Base-by-base conservation (phyloP, 1,140 invertebrate species). In the Ips nitidus region DNA sequence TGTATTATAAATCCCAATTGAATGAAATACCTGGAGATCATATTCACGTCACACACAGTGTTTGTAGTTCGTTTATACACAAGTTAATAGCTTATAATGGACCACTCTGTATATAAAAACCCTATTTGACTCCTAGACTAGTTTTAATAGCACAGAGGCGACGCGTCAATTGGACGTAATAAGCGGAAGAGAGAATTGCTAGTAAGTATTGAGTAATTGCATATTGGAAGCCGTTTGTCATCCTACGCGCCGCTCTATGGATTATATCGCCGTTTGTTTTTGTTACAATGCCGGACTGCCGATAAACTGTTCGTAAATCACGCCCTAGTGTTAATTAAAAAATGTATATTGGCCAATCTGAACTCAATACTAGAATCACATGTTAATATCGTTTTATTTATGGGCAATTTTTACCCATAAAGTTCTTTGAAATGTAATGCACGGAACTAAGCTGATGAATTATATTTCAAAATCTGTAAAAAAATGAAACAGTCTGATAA, bases 191-290 rank as follows among this genome's bases (percentile, higher is more conserved):
- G 69, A 67, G 59, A 66, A 66, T 69, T 66, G 63, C 66, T 57
- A 62, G 66, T 71, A 73, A 73, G 73, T 73, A 75, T 73, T 75
- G 74, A 75, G 72, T 75, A 72, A 75, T 75, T 71, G 74, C 72
- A 71, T 74, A 71, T 74, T 74, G 72, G 72, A 58, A 47, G 66
- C 70, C 72, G 70, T 75, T 75, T 74, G 72, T 75, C 72, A 75
- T 75, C 60, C 64, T 50, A 55, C 42, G 53, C 52, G 64, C 53
- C 43, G 55, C 39, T 66, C 41, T 64, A 62, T 56, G 70, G 70
- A 71, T 71, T 71, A 71, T 63, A 40, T 61, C 53, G 47, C 47
- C 40, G 56, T 64, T 70, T 58, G 56, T 59, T 66, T 58, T 66
- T 66, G 55, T 66, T 66, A 40, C 65, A 52, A 66, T 57, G 41